Percentiles rank a stretch among this genome's conserved stretches.
phyloP scores from a whole-genome alignment of 2,113 vertebrate genomes.

The Falco punctatus region DNA sequence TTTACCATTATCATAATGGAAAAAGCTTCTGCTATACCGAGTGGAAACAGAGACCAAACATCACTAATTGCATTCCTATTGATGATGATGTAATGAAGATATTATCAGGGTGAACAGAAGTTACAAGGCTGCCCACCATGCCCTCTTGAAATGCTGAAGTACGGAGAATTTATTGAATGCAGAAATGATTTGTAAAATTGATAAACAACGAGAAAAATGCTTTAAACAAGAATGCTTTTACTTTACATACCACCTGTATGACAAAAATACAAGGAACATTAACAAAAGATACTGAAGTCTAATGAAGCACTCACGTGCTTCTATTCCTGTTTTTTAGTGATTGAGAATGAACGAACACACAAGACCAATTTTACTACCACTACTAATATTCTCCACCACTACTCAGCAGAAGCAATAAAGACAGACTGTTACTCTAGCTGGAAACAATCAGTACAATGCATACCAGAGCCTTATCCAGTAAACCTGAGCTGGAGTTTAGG shows the following conservation, averaged over 20 bases:
- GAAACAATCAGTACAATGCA: constrained; percentile 67
- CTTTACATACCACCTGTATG: not conserved
- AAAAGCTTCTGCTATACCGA: not conserved
- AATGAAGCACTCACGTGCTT: not conserved
- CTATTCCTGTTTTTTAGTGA: not conserved
- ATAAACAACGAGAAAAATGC: not conserved
- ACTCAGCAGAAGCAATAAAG: not conserved
- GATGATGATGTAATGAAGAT: not conserved
- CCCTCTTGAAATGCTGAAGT: not conserved
- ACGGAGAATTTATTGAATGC: not conserved
- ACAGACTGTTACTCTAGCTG: constrained; percentile 22
- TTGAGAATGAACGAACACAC: constrained; percentile 24
- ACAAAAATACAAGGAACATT: not conserved
- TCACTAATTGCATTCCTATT: not conserved
- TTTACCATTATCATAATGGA: not conserved
- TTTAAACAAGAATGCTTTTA: not conserved
- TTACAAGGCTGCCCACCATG: not conserved
- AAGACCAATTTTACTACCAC: not conserved
- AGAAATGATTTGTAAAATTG: not conserved
- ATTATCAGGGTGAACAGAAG: not conserved
- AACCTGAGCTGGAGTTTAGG: constrained; percentile 28
- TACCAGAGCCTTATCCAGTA: constrained; percentile 12
- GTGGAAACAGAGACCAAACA: not conserved
- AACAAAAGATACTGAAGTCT: not conserved
- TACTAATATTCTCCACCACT: constrained; percentile 34